Base-by-base conservation (phyloP, 1,140 invertebrate species). In the Drosophila pachea region DNA sequence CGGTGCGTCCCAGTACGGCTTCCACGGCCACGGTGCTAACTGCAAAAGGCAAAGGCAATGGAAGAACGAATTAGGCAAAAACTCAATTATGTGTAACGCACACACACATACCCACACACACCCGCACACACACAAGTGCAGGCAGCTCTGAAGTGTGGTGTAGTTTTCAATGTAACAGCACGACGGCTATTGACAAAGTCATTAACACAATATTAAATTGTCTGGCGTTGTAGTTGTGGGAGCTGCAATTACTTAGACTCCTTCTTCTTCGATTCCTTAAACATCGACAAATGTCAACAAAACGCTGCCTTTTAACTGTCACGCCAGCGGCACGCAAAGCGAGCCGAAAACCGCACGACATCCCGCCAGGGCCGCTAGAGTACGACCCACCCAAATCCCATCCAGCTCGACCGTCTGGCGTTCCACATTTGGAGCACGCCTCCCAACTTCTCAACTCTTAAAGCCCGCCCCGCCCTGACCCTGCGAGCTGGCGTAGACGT, bases 1-100 rank as follows among this genome's bases (percentile, higher is more conserved):
- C 95, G 60, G 92, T 94, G 56, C 93, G 91, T 45, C 94, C 94
- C 66, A 96, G 92, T 36, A 97, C 95, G 9, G 94, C 95, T 71
- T 94, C 94, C 71, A 96, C 94, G 56, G 93, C 92, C 68, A 93
- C 91, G 38, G 93, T 93, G 54, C 93, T 92, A 69, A 94, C 94
- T 94, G 91, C 59, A 93, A 93, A 49, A 14, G n/a, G 40, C n/a
- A 7, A 14, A 47, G 11, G 73, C 40, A 60, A 8, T 55, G 38
- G n/a, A 40, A 29, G 38, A 40, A 43, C 71, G 69, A 68, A 53
- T 43, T 40, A 12, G 52, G 22, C 22, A 12, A 43, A 83, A 81
- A 73, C 47, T 56, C 55, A 69, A 60, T 64, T 63, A 73, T 56
- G 31, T 29, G 29, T 22, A 38, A 53, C 22, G 22, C 22, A 22